phyloP scores from a whole-genome alignment of 2,888 invertebrate species.

The Melinopterus prodromus region DNA sequence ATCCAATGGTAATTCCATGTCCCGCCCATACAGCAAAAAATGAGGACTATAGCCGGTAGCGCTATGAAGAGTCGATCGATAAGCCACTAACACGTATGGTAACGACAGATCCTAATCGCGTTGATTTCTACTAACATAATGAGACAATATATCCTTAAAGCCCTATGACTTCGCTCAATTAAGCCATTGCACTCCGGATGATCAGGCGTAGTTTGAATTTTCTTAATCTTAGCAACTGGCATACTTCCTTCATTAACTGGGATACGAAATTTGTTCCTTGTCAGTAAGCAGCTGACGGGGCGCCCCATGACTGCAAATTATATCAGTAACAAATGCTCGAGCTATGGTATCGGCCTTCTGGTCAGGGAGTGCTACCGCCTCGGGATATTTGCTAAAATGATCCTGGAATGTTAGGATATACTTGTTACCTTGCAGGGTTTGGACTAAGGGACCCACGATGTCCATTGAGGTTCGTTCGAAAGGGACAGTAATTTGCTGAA shows the following conservation, averaged over 20 bases:
- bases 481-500: neutral
- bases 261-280: too few species aligned
- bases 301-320: too few species aligned
- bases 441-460: conserved; percentile 15
- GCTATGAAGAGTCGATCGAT: conserved; percentile 37
- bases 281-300: too few species aligned
- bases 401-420: conserved; percentile 8
- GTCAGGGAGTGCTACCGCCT: too few species aligned
- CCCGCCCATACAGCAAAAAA: conserved; percentile 44
- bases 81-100: conserved; percentile 46
- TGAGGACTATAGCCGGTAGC: conserved; percentile 42
- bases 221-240: conserved; percentile 37
- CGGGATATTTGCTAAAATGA: too few species aligned
- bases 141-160: conserved; percentile 44
- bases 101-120: conserved; percentile 48
- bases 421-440: neutral
- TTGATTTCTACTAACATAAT: conserved; percentile 43
- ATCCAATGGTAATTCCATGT: conserved; percentile 43
- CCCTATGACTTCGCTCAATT: too few species aligned
- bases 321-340: too few species aligned
- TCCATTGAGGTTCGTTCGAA: conserved; percentile 14
- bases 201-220: conserved; percentile 45
- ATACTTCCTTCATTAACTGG: neutral
- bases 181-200: too few species aligned
- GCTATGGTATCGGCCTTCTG: too few species aligned